phyloP scores from a whole-genome alignment of 2,113 vertebrate species.

The Colaptes auratus region DNA sequence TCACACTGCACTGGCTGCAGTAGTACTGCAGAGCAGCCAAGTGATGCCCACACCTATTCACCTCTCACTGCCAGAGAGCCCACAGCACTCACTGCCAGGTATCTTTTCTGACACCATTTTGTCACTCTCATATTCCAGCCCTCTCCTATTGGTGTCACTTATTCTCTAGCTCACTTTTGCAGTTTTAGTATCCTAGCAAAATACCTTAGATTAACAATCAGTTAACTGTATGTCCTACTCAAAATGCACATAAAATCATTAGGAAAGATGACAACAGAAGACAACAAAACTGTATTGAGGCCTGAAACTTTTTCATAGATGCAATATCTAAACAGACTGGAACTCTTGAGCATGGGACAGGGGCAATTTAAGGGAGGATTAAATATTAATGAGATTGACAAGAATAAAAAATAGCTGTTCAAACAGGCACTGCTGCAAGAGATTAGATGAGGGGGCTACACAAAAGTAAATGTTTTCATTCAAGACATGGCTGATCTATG shows the following conservation, averaged over 20 bases:
- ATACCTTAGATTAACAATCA: neutral
- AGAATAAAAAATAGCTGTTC: neutral
- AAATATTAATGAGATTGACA: neutral
- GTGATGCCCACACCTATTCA: neutral
- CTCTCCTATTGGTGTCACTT: neutral
- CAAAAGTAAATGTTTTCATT: neutral
- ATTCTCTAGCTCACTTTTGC: neutral
- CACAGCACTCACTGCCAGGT: neutral
- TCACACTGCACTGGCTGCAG: fast-evolving
- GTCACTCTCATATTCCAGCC: neutral
- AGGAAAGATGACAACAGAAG: neutral
- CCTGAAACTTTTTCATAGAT: neutral
- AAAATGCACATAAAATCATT: neutral
- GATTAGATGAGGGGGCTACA: neutral
- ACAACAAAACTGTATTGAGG: neutral
- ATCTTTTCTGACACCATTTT: neutral
- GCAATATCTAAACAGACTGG: neutral
- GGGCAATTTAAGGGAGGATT: neutral
- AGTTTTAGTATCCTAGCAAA: neutral
- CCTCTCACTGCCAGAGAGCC: neutral
- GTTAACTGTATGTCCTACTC: neutral
- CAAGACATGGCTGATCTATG: neutral
- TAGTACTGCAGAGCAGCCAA: neutral
- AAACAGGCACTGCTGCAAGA: neutral
- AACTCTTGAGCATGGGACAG: neutral